Evolutionary conservation across 2,888 invertebrate species (phyloP).

Genomic region (Lasioglossum leucozonium): DNA sequence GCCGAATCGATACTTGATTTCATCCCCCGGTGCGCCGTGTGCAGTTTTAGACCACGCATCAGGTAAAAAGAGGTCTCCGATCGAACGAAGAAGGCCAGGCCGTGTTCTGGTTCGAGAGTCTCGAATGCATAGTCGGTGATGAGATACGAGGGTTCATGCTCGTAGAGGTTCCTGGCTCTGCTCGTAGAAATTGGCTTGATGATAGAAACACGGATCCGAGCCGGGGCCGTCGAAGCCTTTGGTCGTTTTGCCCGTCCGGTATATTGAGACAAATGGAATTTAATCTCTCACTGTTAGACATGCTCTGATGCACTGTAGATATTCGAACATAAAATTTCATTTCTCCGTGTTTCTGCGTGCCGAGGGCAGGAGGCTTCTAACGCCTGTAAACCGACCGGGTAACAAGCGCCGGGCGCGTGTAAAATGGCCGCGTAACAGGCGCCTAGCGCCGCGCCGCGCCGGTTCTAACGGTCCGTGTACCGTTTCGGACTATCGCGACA

Average conservation of each 20-base stretch:
- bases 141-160: background rate
- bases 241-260: conserved; percentile 14
- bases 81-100: conserved; percentile 3
- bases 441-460: background rate
- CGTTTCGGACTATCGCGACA: conserved; percentile 1
- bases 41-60: conserved; percentile 3
- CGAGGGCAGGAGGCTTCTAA: background rate
- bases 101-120: conserved; percentile 14
- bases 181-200: conserved; percentile 20
- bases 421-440: conserved; percentile 11
- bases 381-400: conserved; percentile 3
- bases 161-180: background rate
- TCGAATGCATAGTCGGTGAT: background rate
- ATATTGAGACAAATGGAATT: conserved; percentile 54
- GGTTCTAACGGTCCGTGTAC: background rate
- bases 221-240: conserved; percentile 2
- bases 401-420: conserved; percentile 21
- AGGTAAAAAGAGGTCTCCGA: background rate
- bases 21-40: conserved; percentile 9
- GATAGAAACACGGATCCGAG: conserved; percentile 23
- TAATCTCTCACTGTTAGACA: conserved; percentile 56
- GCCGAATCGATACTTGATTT: background rate
- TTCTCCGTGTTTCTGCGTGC: conserved; percentile 9
- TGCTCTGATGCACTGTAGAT: conserved; percentile 47
- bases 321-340: conserved; percentile 44